phyloP scores from a whole-genome alignment of 2,113 vertebrate genomes.

The Cricetomys ansorgei region DNA sequence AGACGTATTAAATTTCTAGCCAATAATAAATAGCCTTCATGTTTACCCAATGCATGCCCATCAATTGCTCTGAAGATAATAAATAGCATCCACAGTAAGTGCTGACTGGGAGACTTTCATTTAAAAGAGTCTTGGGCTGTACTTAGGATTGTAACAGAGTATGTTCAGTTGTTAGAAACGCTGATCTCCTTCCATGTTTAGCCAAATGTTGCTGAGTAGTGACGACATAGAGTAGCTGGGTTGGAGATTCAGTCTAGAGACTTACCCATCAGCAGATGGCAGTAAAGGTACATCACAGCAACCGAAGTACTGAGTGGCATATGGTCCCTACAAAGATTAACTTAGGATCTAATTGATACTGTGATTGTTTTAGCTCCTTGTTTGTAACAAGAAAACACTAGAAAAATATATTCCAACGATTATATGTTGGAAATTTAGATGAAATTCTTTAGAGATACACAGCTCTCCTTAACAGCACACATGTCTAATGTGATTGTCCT shows the following conservation, averaged over 20 bases:
- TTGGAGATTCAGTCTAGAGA: background rate
- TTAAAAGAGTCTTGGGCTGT: constrained; percentile 47
- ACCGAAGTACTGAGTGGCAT: background rate
- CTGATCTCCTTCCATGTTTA: background rate
- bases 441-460: constrained; percentile 75
- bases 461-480: constrained; percentile 75
- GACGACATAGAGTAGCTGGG: background rate
- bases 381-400: constrained; percentile 83
- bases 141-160: background rate
- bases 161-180: background rate
- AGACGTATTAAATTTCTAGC: constrained; percentile 37
- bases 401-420: constrained; percentile 85
- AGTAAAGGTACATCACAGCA: constrained; percentile 90
- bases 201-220: constrained; percentile 24
- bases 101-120: background rate
- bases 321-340: constrained; percentile 74
- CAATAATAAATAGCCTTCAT: constrained; percentile 21
- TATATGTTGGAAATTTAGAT: constrained; percentile 80
- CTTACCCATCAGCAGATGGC: constrained; percentile 92
- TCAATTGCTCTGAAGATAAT: background rate
- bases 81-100: background rate
- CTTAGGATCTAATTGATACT: constrained; percentile 85
- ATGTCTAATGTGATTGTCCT: constrained; percentile 63
- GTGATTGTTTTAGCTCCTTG: constrained; percentile 85
- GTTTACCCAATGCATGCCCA: background rate